phyloP scores from a whole-genome alignment of 2,888 invertebrate genomes.

The Cosmopolites sordidus region DNA sequence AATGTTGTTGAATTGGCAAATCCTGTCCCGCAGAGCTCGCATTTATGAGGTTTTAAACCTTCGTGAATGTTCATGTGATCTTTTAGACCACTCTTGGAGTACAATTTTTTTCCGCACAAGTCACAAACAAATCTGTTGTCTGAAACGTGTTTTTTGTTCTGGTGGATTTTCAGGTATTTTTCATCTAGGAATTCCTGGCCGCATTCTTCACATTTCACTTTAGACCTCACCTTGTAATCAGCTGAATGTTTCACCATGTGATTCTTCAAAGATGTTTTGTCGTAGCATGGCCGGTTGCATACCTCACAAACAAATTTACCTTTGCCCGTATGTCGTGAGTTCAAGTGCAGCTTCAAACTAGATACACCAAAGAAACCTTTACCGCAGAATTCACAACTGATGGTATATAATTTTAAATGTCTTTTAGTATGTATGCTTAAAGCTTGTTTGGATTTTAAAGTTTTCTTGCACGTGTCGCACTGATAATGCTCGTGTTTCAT shows the following conservation, averaged over 20 bases:
- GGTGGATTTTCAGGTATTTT: conserved; percentile 33
- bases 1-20: conserved; percentile 56
- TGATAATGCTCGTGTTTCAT: conserved; percentile 28
- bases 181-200: conserved; percentile 32
- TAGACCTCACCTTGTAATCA: conserved; percentile 26
- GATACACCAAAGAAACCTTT: conserved; percentile 33
- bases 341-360: conserved; percentile 44
- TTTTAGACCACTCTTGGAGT: conserved; percentile 40
- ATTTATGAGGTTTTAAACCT: conserved; percentile 49
- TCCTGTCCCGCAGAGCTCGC: conserved; percentile 54
- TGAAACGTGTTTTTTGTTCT: conserved; percentile 44
- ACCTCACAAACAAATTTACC: conserved; percentile 34
- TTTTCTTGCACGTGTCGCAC: conserved; percentile 57
- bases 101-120: conserved; percentile 52
- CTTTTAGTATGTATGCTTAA: conserved; percentile 27
- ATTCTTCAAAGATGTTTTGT: conserved; percentile 32
- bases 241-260: conserved; percentile 33
- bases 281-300: conserved; percentile 35
- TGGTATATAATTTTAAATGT: conserved; percentile 40
- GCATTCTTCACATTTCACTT: conserved; percentile 34
- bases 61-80: conserved; percentile 39
- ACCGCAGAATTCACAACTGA: conserved; percentile 36
- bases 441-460: conserved; percentile 43
- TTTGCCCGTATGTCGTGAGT: conserved; percentile 34
- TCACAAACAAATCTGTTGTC: conserved; percentile 45